Base-by-base conservation (phyloP, 2,888 invertebrate species). In the Dorcus parallelipipedus region DNA sequence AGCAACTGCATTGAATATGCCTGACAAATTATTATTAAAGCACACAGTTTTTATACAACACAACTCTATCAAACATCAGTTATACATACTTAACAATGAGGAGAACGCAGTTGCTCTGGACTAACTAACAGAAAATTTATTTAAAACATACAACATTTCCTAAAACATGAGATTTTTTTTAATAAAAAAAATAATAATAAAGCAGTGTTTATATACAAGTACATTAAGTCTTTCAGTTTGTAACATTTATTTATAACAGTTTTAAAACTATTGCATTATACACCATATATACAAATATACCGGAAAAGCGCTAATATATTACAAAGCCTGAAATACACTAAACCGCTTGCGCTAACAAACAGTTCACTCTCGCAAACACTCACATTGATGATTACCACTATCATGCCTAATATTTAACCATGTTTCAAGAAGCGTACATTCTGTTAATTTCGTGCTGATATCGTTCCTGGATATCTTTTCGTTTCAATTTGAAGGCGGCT, bases 401-500 rank as follows among this genome's bases (percentile, higher is more conserved):
- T 38, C 49, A 26, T 17, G 54, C 14, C 38, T 38, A 49, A 43
- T 33, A 6, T 23, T 41, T n/a, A 49, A 56, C 59, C 59, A n/a
- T 59, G 53, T 82, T 83, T 92, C 91, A 93, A 84, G 92, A 93
- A 61, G 91, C 90, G 80, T 97, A 97, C 93, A 97, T 94, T 69
- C 91, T 84, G 77, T 91, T 91, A 73, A 97, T 94, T 80, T 95
- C 94, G 67, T 90, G 87, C 79, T 93, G 89, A 83, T 96, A 98
- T 69, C 89, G 86, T 67, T 94, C 92, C 80, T 97, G 94, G 70
- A 98, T 96, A 78, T 93, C 93, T 84, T 95, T 96, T 73, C 98
- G 85, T 80, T 97, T 97, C 76, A 98, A 84, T 82, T 99, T 99
- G 82, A 97, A 95, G 54, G 98, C 97, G 66, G 97, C 98, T 38